phyloP scores from a whole-genome alignment of 2,113 vertebrate genomes.

The Peromyscus polionotus region DNA sequence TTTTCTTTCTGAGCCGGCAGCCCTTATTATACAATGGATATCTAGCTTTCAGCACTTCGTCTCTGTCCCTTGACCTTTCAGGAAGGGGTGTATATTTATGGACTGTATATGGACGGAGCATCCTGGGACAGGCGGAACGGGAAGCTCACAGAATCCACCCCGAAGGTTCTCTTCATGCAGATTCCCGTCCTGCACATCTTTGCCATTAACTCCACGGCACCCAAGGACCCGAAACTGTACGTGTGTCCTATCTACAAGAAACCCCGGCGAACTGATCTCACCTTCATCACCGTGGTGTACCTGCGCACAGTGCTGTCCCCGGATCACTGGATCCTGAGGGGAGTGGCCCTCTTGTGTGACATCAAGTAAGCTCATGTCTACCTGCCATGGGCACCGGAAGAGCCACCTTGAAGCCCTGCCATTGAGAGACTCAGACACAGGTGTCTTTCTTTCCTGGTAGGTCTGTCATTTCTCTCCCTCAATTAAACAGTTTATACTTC shows the following conservation, averaged over 20 bases:
- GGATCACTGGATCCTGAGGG: conserved; percentile 91
- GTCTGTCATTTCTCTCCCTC: neutral
- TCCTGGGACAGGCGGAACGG: conserved; percentile 88
- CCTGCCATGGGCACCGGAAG: neutral
- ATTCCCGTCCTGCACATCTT: conserved; percentile 88
- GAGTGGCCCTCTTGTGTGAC: conserved; percentile 90
- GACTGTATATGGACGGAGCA: conserved; percentile 89
- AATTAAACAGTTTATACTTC: conserved; percentile 57
- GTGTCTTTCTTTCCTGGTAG: neutral
- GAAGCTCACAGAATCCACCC: conserved; percentile 86
- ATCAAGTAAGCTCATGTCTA: conserved; percentile 84
- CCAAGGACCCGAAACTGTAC: conserved; percentile 88
- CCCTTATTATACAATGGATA: neutral
- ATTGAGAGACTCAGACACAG: neutral
- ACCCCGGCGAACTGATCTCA: conserved; percentile 87
- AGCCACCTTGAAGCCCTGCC: neutral
- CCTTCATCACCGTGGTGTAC: conserved; percentile 88
- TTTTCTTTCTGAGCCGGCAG: neutral
- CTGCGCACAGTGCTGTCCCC: conserved; percentile 85
- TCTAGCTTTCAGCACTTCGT: neutral
- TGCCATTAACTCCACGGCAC: conserved; percentile 85
- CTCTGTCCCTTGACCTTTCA: conserved; percentile 65
- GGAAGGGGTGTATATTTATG: conserved; percentile 90
- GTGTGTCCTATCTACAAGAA: conserved; percentile 90
- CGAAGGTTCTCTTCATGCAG: conserved; percentile 88